Conservation (phyloP, 2,113 vertebrate species). For the Stercorarius parasiticus region DNA sequence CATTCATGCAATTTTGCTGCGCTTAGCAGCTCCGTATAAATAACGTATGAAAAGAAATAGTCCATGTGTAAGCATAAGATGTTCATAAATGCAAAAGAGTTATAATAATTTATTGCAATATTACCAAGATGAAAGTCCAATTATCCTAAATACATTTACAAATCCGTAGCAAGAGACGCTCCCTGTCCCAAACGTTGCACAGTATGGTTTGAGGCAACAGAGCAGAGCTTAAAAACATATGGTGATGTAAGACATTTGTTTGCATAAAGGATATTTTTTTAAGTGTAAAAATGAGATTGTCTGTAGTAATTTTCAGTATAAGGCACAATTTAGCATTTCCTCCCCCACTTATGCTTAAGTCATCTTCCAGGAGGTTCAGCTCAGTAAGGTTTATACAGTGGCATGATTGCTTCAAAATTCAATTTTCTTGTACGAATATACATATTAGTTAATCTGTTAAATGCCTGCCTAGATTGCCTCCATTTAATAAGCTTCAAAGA, state of each 20-base stretch:
- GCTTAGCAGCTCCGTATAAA: neutral
- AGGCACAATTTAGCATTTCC: neutral
- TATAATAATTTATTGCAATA: neutral
- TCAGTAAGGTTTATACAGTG: neutral
- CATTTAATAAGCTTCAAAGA: neutral
- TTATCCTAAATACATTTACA: neutral
- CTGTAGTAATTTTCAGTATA: neutral
- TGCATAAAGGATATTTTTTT: neutral
- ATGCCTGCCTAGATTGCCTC: neutral
- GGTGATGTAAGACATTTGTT: neutral
- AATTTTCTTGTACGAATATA: neutral
- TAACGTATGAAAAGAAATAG: neutral
- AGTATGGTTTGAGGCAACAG: neutral
- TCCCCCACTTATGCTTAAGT: neutral
- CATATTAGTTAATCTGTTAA: neutral
- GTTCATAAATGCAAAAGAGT: neutral
- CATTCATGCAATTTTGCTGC: slow-evolving; percentile 11
- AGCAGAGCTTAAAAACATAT: neutral
- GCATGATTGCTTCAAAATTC: neutral
- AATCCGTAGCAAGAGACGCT: neutral
- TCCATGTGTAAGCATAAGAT: neutral
- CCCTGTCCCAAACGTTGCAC: neutral
- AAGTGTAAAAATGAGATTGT: neutral
- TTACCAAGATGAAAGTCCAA: neutral
- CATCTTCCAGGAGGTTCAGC: neutral